Evolutionary conservation across 2,113 vertebrate genomes (phyloP), one percentile per base, ranked within the genome.

Genomic region (Aphyosemion australe): DNA sequence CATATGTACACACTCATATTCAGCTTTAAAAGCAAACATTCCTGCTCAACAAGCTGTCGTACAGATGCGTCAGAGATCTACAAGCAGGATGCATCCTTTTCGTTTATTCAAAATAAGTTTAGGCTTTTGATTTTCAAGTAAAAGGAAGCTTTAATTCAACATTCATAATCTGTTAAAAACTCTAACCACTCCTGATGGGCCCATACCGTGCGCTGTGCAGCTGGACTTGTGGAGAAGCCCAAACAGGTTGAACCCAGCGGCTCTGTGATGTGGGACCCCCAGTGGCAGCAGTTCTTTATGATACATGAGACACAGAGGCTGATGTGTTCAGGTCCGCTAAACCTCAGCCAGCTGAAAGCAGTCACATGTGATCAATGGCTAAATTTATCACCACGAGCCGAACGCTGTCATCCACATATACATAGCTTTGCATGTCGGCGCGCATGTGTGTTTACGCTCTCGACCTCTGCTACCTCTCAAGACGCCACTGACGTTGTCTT

Each of bases 311-410:
- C 83, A 74, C 56, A 26, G 47, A 48, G 16, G 67, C 75, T 51
- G 69, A 82, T 51, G 18, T 78, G 75, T 64, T 61, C 62, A 32
- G 72, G 54, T 78, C 69, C 59, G 55, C 74, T 66, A 67, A 80
- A 82, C 69, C 79, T 81, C 74, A 76, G 69, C 72, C 82, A 84
- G 77, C 82, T 69, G 74, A 76, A 56, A 54, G 65, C 81, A 73
- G 78, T 84, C 89, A 80, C 78, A 78, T 87, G 74, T 72, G 69
- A 87, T 87, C 89, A 86, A 61, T 81, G 65, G 64, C 54, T 71
- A 45, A 82, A 88, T 87, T 79, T 56, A 82, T 88, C 85, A 82
- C 79, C 58, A 42, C 1, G 51, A 78, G 66, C 79, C 55, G 12
- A 67, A 63, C 55, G 60, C 72, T 19, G 64, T 79, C 79, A 58